Conservation (phyloP, 2,113 vertebrate species). For the Onychostruthus taczanowskii region DNA sequence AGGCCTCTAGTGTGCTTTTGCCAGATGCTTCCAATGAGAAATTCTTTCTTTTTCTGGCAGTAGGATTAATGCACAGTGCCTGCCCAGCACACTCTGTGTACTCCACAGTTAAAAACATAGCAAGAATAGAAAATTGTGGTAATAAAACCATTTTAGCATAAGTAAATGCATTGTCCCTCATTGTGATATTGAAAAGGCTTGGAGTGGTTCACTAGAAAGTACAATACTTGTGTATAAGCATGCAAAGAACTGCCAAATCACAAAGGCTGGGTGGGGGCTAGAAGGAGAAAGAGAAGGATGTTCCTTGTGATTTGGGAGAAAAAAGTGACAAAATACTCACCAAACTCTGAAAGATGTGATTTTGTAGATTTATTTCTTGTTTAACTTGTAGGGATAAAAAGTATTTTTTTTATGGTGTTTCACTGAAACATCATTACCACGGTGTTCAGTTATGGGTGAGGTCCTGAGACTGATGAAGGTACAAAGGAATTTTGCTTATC, state of each 20-base stretch:
- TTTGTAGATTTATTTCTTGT: background rate
- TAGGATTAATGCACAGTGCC: background rate
- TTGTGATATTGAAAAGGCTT: background rate
- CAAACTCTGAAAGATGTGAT: background rate
- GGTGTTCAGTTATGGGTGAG: background rate
- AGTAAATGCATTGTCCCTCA: background rate
- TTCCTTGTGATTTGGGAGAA: background rate
- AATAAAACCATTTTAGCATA: background rate
- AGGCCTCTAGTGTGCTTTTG: background rate
- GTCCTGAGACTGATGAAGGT: background rate
- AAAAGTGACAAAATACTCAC: background rate
- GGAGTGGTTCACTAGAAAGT: background rate
- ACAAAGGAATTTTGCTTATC: background rate
- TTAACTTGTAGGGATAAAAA: background rate
- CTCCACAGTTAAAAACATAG: background rate
- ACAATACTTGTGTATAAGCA: background rate
- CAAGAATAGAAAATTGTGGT: background rate
- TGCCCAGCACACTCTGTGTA: background rate
- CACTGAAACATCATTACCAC: background rate
- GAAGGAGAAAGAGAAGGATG: background rate
- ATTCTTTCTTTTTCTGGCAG: background rate
- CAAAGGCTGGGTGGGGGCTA: background rate
- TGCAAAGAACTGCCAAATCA: background rate
- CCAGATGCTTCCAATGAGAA: background rate
- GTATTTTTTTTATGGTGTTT: background rate